Conservation (phyloP, 2,888 invertebrate genomes). For the Melanophora roralis region DNA sequence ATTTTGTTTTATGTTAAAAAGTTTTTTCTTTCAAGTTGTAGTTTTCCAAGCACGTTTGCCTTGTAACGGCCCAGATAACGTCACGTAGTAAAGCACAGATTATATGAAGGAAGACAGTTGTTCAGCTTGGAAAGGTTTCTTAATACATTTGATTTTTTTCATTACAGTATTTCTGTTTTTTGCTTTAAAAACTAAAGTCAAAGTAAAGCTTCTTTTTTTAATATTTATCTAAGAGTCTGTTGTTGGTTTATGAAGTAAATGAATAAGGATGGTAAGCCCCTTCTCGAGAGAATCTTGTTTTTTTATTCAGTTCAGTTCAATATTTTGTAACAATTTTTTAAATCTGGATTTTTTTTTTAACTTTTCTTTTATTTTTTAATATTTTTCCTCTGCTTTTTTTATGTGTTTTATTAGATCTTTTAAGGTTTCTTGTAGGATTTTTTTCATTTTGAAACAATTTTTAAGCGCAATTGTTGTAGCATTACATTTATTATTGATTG, state of each 20-base stretch:
- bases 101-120: constrained; percentile 67
- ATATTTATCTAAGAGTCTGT: constrained; percentile 40
- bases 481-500: constrained; percentile 33
- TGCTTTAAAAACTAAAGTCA: constrained; percentile 10
- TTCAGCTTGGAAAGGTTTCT: constrained; percentile 30
- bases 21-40: constrained; percentile 4
- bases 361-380: background rate
- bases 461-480: constrained; percentile 1
- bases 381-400: constrained; percentile 33
- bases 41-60: constrained; percentile 69
- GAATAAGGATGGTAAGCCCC: background rate
- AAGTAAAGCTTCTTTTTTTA: constrained; percentile 41
- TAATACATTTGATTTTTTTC: background rate
- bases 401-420: constrained; percentile 20
- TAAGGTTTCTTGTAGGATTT: constrained; percentile 46
- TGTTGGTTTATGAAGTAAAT: constrained; percentile 9
- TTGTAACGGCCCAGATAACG: constrained; percentile 76
- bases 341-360: constrained; percentile 69
- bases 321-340: constrained; percentile 66
- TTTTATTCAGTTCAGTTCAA: background rate
- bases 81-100: constrained; percentile 76
- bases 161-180: constrained; percentile 2
- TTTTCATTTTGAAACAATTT: background rate
- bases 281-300: constrained; percentile 46
- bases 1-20: background rate